Evolutionary conservation across 2,113 vertebrate species (phyloP).

Genomic region (Chionodraco myersi): DNA sequence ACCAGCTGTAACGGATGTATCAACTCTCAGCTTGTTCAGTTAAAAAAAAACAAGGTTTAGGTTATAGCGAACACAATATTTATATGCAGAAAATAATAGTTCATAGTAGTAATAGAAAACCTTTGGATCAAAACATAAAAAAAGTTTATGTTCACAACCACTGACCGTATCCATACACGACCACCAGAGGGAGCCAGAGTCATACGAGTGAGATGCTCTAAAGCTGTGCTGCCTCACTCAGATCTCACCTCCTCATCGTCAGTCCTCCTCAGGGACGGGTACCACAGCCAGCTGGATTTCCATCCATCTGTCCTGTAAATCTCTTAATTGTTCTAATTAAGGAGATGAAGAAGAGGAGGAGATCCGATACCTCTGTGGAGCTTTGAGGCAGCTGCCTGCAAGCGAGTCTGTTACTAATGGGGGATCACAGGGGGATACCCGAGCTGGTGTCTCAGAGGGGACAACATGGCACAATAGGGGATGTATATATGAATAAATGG

Average conservation of each 20-base stretch:
- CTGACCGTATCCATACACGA: neutral
- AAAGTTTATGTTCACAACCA: neutral
- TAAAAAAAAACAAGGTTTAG: no score
- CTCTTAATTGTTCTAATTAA: constrained; percentile 82
- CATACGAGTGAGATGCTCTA: constrained; percentile 8
- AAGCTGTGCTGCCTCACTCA: neutral
- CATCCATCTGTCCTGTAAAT: constrained; percentile 83
- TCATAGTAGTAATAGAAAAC: no score
- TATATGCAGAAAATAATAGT: no score
- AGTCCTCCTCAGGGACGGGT: constrained; percentile 55
- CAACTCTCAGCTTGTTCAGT: neutral
- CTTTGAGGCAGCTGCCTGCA: constrained; percentile 70
- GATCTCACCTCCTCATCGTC: constrained; percentile 34
- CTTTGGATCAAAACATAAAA: no score
- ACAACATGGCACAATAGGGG: constrained; percentile 32
- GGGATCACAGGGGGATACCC: constrained; percentile 49
- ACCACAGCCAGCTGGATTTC: constrained; percentile 75
- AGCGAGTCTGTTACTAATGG: constrained; percentile 62
- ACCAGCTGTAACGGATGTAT: neutral
- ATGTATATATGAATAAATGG: constrained; percentile 6
- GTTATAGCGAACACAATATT: no score
- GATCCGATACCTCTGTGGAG: constrained; percentile 71
- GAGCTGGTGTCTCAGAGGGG: constrained; percentile 41
- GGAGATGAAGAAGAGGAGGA: constrained; percentile 66
- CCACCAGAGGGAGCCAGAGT: constrained; percentile 67